These are phyloP conservation scores for Ptilodon capucinus DNA, from an alignment of 2,888 invertebrate species.

Conservation along the genomic window DNA sequence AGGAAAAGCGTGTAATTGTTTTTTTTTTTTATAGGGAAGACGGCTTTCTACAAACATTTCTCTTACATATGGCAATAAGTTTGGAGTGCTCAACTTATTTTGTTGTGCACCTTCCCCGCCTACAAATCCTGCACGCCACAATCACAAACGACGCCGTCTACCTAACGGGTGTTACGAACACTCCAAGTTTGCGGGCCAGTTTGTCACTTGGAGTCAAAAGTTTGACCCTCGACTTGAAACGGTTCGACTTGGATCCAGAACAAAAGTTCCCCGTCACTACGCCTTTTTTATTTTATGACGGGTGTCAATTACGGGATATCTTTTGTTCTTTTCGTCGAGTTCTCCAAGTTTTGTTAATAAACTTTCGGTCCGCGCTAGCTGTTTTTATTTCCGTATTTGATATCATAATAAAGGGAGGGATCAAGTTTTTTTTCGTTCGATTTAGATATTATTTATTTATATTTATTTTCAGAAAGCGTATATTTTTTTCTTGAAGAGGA, in stretches of 20 bases:
- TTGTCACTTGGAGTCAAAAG: constrained; percentile 55
- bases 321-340: constrained; percentile 42
- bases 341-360: constrained; percentile 29
- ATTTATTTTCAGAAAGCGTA: background rate
- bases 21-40: too few species aligned
- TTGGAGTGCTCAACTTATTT: constrained; percentile 13
- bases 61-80: background rate
- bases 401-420: constrained; percentile 22
- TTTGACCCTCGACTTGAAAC: constrained; percentile 40
- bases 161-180: constrained; percentile 35
- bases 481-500: background rate
- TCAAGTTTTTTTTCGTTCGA: background rate
- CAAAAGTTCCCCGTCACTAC: constrained; percentile 38
- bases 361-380: constrained; percentile 22
- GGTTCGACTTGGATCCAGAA: constrained; percentile 38
- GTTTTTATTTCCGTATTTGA: constrained; percentile 36
- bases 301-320: constrained; percentile 53
- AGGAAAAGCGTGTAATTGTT: too few species aligned
- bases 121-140: constrained; percentile 24
- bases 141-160: constrained; percentile 22
- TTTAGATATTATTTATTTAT: too few species aligned
- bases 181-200: constrained; percentile 44
- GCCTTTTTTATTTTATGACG: constrained; percentile 50
- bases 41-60: background rate
- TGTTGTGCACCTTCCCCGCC: constrained; percentile 8